A percentile compares a stretch with the other conserved stretches of the same genome.
Evolutionary conservation across 2,888 invertebrate species (phyloP).

Genomic region (Dusona sp.): DNA sequence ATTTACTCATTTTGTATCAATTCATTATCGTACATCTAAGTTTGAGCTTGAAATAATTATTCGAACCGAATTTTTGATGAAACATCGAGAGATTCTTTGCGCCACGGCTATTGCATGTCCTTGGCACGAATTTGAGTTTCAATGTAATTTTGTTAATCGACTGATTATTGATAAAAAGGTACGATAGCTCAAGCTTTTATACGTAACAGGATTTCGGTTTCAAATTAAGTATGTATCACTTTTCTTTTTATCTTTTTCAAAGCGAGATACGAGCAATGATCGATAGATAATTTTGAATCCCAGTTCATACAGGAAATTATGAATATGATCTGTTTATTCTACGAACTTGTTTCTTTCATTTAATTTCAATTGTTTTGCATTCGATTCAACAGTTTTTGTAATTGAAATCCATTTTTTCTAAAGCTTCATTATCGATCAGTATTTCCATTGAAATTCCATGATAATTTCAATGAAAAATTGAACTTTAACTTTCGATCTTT

Average conservation of each 20-base stretch:
- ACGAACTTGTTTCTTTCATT: too few relatives aligned
- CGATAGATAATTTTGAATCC: not conserved
- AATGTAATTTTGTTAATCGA: conserved; percentile 3
- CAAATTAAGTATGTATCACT: not conserved
- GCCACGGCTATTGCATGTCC: not conserved
- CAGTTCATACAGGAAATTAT: not conserved
- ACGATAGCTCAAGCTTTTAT: not conserved
- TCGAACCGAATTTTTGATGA: conserved; percentile 2
- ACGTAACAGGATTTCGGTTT: not conserved
- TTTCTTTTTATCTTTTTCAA: not conserved
- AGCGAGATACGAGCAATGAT: not conserved
- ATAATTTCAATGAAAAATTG: not conserved
- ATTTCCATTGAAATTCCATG: too few relatives aligned
- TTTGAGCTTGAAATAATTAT: not conserved
- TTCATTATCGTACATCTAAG: not conserved
- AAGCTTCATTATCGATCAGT: too few relatives aligned
- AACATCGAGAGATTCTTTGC: not conserved
- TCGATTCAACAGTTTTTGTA: not conserved
- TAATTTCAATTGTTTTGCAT: too few relatives aligned
- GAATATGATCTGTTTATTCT: not conserved
- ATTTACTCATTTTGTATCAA: too few relatives aligned
- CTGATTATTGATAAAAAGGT: conserved; percentile 6
- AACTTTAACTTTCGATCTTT: too few relatives aligned
- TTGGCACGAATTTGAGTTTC: conserved; percentile 21
- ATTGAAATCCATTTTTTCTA: not conserved